Conservation (phyloP, 2,113 vertebrate species). For the Bungarus multicinctus region DNA sequence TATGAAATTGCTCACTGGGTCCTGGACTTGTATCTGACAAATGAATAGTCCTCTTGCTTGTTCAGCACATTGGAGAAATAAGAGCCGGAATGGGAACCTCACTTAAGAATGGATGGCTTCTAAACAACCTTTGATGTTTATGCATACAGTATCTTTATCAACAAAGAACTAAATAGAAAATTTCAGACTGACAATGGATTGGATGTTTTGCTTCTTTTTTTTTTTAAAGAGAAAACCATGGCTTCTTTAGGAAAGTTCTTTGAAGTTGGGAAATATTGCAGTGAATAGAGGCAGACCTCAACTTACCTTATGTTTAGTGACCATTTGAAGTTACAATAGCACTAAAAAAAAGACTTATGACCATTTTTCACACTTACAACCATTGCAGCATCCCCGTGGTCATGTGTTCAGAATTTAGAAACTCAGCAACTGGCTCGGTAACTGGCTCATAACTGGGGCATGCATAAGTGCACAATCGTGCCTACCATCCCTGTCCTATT, state of each 20-base stretch:
- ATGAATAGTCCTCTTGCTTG: constrained; percentile 35
- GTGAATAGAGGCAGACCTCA: not conserved
- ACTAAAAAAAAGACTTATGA: not conserved
- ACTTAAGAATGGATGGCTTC: not conserved
- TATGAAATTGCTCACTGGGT: constrained; percentile 55
- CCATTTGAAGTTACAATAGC: not conserved
- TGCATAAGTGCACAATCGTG: too few species aligned
- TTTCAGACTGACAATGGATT: not conserved
- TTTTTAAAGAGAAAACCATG: not conserved
- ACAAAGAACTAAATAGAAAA: constrained; percentile 29
- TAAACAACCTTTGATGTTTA: constrained; percentile 9
- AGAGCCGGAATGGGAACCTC: constrained; percentile 1
- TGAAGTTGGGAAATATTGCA: not conserved
- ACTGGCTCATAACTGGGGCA: not conserved
- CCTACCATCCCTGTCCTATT: too few species aligned
- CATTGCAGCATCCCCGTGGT: not conserved
- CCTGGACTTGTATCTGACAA: constrained; percentile 36
- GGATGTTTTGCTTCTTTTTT: not conserved
- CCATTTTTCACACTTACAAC: not conserved
- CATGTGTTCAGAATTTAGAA: not conserved
- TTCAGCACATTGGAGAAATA: constrained; percentile 46
- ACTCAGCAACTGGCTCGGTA: not conserved
- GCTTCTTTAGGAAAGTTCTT: not conserved
- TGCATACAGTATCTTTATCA: constrained; percentile 3
- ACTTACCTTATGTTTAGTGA: not conserved